phyloP scores from a whole-genome alignment of 2,797 vertebrate species.

The Catamblyrhynchus diadema region DNA sequence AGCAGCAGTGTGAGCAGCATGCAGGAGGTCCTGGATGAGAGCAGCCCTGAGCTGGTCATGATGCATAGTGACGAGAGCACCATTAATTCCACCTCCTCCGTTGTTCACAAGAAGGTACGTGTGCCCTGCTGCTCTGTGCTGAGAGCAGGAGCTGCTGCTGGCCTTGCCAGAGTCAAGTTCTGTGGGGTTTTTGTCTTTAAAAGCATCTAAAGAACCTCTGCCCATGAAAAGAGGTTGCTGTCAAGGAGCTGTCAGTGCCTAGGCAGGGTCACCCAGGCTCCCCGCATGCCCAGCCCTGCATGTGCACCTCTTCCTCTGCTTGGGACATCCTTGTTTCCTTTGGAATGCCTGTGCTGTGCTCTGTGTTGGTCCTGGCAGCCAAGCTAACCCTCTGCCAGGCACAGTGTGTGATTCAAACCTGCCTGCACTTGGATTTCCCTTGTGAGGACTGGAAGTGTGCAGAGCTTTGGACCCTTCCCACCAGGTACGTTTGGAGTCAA shows the following conservation, averaged over 20 bases:
- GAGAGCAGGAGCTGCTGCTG: neutral
- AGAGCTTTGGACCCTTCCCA: neutral
- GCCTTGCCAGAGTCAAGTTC: neutral
- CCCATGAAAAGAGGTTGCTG: neutral
- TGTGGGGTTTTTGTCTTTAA: neutral
- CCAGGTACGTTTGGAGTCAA: constrained; percentile 31
- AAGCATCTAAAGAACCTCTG: neutral
- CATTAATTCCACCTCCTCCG: constrained; percentile 82
- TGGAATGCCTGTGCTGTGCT: neutral
- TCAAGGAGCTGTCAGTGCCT: neutral
- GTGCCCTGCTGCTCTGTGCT: neutral
- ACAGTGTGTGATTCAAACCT: neutral
- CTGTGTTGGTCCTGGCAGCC: neutral
- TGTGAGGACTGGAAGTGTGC: constrained; percentile 1
- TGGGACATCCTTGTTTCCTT: neutral
- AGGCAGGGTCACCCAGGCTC: neutral
- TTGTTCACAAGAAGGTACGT: constrained; percentile 89
- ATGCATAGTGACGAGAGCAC: constrained; percentile 88
- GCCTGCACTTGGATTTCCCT: constrained; percentile 7
- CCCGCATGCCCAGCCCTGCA: constrained; percentile 14
- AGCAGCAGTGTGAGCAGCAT: constrained; percentile 98
- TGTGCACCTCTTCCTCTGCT: neutral
- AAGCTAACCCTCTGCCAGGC: constrained; percentile 7
- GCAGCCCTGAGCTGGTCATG: constrained; percentile 87
- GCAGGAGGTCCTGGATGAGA: constrained; percentile 94